phyloP scores from a whole-genome alignment of 2,113 vertebrate species.

The Desmodus rotundus region DNA sequence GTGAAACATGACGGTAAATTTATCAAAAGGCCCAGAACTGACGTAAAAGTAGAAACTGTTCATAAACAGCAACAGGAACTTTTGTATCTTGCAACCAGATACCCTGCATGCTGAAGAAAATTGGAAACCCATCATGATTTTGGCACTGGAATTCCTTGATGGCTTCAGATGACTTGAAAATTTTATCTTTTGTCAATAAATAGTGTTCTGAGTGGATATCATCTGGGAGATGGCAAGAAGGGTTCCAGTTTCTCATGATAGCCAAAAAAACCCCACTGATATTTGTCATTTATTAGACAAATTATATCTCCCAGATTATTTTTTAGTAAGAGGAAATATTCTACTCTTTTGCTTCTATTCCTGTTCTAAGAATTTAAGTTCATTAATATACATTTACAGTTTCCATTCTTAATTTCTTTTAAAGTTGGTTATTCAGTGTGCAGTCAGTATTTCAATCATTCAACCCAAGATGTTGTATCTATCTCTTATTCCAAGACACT shows the following conservation, averaged over 20 bases:
- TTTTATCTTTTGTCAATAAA: constrained; percentile 20
- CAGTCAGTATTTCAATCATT: neutral
- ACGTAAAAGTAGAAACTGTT: neutral
- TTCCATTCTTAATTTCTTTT: constrained; percentile 32
- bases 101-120: neutral
- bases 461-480: neutral
- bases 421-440: neutral
- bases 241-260: neutral
- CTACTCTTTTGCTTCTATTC: neutral
- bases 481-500: neutral
- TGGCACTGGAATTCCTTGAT: neutral
- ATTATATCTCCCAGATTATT: neutral
- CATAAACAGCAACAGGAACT: neutral
- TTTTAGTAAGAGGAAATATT: neutral
- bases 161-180: neutral
- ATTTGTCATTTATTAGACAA: constrained; percentile 11
- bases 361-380: constrained; percentile 11
- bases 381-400: neutral
- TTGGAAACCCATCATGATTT: neutral
- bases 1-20: neutral
- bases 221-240: neutral
- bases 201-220: neutral
- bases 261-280: neutral
- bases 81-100: neutral
- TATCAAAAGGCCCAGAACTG: constrained; percentile 10